A percentile compares a stretch with the other conserved stretches of the same genome.
Conservation (phyloP, 1,140 invertebrate genomes). For the Plutomurus gul region DNA sequence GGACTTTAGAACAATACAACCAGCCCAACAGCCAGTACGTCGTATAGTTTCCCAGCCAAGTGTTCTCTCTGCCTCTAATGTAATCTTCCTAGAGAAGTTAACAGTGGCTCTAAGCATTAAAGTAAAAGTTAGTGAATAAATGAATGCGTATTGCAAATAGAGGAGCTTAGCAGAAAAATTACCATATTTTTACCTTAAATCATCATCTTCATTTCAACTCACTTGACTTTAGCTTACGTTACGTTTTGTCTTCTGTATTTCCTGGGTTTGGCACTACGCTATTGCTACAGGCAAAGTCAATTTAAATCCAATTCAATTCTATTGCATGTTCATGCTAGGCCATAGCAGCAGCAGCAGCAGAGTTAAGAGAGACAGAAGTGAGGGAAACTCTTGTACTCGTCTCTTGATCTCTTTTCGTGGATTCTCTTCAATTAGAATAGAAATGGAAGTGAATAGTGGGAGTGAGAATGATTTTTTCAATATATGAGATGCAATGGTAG, state of each 20-base stretch:
- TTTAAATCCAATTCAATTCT: constrained; percentile 18
- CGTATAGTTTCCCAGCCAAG: too few species aligned
- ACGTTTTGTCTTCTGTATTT: not conserved
- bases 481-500: not conserved
- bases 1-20: too few species aligned
- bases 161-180: constrained; percentile 21
- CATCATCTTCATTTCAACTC: constrained; percentile 24
- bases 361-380: not conserved
- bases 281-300: not conserved
- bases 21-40: too few species aligned
- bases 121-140: constrained; percentile 21
- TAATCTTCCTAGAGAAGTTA: not conserved
- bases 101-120: not conserved
- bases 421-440: constrained; percentile 25
- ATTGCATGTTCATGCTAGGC: constrained; percentile 11
- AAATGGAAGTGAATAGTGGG: constrained; percentile 5
- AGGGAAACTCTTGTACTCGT: not conserved
- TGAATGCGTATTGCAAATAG: constrained; percentile 16
- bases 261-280: not conserved
- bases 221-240: constrained; percentile 11
- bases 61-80: too few species aligned
- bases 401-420: not conserved
- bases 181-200: constrained; percentile 25
- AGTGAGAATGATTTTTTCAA: constrained; percentile 19
- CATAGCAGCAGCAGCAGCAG: not conserved